phyloP scores from a whole-genome alignment of 2,888 invertebrate species.

The Melitaea athalia region DNA sequence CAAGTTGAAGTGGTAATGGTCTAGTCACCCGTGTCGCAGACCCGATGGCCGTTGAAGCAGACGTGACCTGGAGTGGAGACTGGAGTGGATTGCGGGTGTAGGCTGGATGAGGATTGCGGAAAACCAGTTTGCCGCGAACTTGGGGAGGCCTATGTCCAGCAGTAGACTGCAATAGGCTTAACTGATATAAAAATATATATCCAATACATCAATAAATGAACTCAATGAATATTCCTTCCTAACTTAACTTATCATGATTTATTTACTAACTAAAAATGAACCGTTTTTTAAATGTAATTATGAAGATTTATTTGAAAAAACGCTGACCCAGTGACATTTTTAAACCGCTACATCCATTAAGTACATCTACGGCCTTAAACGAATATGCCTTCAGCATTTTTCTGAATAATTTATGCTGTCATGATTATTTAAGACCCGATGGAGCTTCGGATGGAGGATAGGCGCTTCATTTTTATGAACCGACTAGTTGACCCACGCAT shows the following conservation, averaged over 20 bases:
- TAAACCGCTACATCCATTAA: conserved; percentile 22
- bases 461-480: not conserved
- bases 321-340: conserved; percentile 20
- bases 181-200: not conserved
- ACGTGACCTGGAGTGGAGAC: too few relatives aligned
- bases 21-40: too few relatives aligned
- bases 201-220: too few relatives aligned
- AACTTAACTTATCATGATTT: not conserved
- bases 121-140: too few relatives aligned
- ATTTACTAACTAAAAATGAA: not conserved
- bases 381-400: conserved; percentile 15
- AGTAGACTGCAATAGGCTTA: too few relatives aligned
- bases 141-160: too few relatives aligned
- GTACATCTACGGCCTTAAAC: conserved; percentile 16
- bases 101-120: too few relatives aligned
- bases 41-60: too few relatives aligned
- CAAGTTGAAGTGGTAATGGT: too few relatives aligned
- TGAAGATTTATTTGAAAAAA: conserved; percentile 10
- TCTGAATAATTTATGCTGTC: conserved; percentile 20
- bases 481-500: too few relatives aligned
- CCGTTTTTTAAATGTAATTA: not conserved
- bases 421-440: conserved; percentile 21
- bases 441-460: conserved; percentile 4
- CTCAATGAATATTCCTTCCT: too few relatives aligned
- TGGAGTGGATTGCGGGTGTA: too few relatives aligned